phyloP scores from a whole-genome alignment of 2,888 invertebrate species.

The Nomada ruficornis region DNA sequence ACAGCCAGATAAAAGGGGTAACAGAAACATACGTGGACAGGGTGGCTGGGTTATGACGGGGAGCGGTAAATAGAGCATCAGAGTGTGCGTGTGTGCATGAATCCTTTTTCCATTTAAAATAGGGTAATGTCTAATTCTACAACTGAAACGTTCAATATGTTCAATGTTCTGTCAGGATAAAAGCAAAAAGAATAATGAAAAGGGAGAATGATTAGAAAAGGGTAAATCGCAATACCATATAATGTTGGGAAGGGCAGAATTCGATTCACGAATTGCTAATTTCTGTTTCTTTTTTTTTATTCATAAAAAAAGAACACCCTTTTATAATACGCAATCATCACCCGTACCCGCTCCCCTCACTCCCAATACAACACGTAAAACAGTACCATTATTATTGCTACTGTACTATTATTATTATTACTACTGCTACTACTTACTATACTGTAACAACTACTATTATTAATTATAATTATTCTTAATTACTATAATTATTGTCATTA shows the following conservation, averaged over 20 bases:
- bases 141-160: not conserved
- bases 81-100: not conserved
- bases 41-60: slow-evolving; percentile 18
- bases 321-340: slow-evolving; percentile 36
- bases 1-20: not conserved
- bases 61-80: not conserved
- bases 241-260: slow-evolving; percentile 25
- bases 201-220: slow-evolving; percentile 3
- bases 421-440: slow-evolving; percentile 49
- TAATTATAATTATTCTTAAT: slow-evolving; percentile 47
- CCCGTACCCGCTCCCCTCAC: slow-evolving; percentile 68
- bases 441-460: slow-evolving; percentile 61
- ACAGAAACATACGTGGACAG: not conserved
- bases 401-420: slow-evolving; percentile 63
- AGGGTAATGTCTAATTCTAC: not conserved
- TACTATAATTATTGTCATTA: slow-evolving; percentile 53
- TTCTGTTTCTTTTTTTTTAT: slow-evolving; percentile 32
- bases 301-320: not conserved
- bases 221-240: slow-evolving; percentile 7
- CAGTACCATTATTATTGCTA: slow-evolving; percentile 66
- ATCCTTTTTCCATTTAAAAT: not conserved
- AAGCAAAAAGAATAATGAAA: not conserved
- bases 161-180: not conserved
- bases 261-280: slow-evolving; percentile 5
- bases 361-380: slow-evolving; percentile 72